Base-by-base conservation (phyloP, 1,140 invertebrate genomes). In the Saccostrea glomerata region DNA sequence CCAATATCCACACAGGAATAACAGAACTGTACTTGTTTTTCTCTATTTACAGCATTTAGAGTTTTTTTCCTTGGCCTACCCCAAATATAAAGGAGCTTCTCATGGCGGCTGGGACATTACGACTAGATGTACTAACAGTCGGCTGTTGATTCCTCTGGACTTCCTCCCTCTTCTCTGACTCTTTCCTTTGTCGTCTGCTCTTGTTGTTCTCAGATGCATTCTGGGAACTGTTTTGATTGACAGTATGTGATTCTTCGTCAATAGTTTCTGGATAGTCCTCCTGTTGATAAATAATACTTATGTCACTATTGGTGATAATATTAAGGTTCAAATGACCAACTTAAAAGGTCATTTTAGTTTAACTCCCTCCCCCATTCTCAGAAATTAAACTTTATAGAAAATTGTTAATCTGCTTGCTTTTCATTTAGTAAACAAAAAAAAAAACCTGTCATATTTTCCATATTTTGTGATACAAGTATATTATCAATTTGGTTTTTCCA, bases 71-170 rank as follows among this genome's bases (percentile, higher is more conserved):
- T 47, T 47, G 47, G 90, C 90, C 91, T 88, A 94, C 94, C 87
- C 94, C 94, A 88, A 94, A 90, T 9, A 90, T 86, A 88, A 94
- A 93, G 30, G 92, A 92, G 88, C 92, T 93, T 86, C 94, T 92
- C 93, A 94, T 94, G 58, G 94, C 93, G 56, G 91, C 92, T 20
- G 92, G 92, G 25, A 92, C 82, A 23, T 85, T 47, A 2, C 73
- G 58, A 30, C 25, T 77, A 15, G 70, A 77, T 86, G 83, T 85
- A 82, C 66, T 17, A 1, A 15, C 17, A 82, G 13, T 40, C 20
- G 47, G 3, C 86, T 82, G 15, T 82, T 84, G 56, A 66, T 56
- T 88, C 40, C n/a, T 82, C 7, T 85, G 84, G 15, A 82, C 23
- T 40, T 58, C n/a, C 55, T 66, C 63, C 88, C 23, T 73, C 17